Evolutionary conservation across 2,888 invertebrate genomes (phyloP).

Genomic region (Mystacides longicornis): DNA sequence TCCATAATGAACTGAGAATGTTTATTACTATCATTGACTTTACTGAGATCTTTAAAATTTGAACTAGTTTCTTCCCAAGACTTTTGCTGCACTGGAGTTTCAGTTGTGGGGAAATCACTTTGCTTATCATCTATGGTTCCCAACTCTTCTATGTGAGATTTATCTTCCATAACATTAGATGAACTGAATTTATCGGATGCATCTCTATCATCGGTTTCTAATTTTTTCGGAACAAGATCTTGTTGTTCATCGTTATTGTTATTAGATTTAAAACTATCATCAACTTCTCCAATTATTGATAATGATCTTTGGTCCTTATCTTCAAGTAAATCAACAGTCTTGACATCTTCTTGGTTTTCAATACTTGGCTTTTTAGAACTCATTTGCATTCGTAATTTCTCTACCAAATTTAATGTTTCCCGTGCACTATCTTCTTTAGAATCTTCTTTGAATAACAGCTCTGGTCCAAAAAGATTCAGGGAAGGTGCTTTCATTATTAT

Average conservation of each 20-base stretch:
- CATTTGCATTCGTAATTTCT: conserved; percentile 70
- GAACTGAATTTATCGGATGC: background rate
- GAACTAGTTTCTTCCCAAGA: background rate
- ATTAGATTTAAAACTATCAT: conserved; percentile 5
- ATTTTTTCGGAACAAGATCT: conserved; percentile 18
- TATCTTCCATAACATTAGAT: background rate
- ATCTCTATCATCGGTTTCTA: background rate
- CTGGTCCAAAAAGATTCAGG: conserved; percentile 54
- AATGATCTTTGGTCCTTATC: conserved; percentile 15
- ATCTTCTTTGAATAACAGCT: conserved; percentile 66
- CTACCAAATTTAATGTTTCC: conserved; percentile 77
- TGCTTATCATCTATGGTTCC: background rate
- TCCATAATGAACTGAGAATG: conserved; percentile 15
- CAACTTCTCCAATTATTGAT: conserved; percentile 13
- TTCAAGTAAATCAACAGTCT: conserved; percentile 37
- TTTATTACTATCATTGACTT: background rate
- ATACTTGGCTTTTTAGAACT: conserved; percentile 56
- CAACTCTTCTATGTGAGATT: conserved; percentile 28
- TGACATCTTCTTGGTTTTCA: conserved; percentile 46
- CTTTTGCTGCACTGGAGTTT: background rate
- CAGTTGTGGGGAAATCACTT: background rate
- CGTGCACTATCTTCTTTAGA: conserved; percentile 74
- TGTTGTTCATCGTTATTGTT: conserved; percentile 29
- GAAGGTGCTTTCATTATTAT: conserved; percentile 48
- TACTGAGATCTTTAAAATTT: background rate